phyloP scores from a whole-genome alignment of 1,140 invertebrate species.

The Anadara kagoshimensis region DNA sequence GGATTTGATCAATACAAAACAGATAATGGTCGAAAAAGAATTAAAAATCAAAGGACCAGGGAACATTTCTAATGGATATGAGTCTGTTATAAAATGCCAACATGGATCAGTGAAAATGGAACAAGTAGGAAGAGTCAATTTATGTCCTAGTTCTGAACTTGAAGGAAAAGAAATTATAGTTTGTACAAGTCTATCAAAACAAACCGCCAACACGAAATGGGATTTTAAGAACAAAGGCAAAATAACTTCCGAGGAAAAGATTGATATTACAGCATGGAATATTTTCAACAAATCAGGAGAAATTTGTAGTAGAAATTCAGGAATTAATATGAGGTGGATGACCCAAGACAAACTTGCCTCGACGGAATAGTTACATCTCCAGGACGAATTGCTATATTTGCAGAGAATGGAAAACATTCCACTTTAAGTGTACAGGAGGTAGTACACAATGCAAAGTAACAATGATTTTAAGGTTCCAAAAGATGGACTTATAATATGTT shows the following conservation, averaged over 20 bases:
- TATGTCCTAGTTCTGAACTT: not conserved
- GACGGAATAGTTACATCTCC: too few relatives aligned
- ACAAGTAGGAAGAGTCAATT: not conserved
- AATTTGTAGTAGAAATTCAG: too few relatives aligned
- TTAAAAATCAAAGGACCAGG: not conserved
- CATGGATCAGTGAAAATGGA: not conserved
- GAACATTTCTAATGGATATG: not conserved
- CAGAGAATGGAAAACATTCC: too few relatives aligned
- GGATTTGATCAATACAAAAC: too few relatives aligned
- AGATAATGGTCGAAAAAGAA: not conserved
- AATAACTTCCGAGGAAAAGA: not conserved
- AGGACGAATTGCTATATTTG: too few relatives aligned
- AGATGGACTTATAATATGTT: too few relatives aligned
- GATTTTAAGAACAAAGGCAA: not conserved
- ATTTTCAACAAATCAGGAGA: not conserved
- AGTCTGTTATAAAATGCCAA: not conserved
- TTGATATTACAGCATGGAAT: not conserved
- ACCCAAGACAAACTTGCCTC: too few relatives aligned
- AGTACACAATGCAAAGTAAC: too few relatives aligned
- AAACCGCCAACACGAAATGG: not conserved
- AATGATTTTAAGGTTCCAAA: too few relatives aligned
- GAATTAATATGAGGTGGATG: too few relatives aligned
- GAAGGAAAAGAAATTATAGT: not conserved
- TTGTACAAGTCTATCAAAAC: not conserved
- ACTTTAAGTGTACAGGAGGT: too few relatives aligned